These are phyloP conservation scores for Calidris pugnax DNA, from an alignment of 2,113 vertebrate genomes.

Conservation along the genomic window DNA sequence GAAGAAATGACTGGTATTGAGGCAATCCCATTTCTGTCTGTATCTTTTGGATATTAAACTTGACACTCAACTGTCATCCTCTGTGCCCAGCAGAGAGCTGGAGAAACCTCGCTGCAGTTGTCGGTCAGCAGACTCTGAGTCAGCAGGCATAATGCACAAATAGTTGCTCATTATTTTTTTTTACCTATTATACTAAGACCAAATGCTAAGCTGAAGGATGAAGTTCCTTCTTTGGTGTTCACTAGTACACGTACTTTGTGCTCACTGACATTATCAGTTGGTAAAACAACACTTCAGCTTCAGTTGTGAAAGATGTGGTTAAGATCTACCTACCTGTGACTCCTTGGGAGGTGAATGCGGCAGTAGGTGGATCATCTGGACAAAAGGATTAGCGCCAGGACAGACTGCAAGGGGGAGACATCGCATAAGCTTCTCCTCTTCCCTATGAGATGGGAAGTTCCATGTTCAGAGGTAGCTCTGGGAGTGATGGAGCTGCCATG, in stretches of 20 bases:
- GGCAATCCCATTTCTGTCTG: background rate
- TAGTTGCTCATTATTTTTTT: background rate
- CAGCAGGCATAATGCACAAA: background rate
- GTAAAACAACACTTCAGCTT: background rate
- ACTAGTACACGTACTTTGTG: background rate
- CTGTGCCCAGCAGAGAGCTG: background rate
- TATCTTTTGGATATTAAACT: background rate
- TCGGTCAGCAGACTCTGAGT: conserved; percentile 26
- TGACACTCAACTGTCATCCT: conserved; percentile 12
- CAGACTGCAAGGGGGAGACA: background rate
- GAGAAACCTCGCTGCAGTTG: background rate
- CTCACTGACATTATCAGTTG: background rate
- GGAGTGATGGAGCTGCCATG: background rate
- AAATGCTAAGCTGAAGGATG: background rate
- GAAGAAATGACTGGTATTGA: background rate
- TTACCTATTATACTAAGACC: background rate
- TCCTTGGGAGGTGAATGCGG: background rate
- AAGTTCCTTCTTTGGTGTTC: background rate
- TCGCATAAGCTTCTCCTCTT: background rate
- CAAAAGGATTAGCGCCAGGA: background rate
- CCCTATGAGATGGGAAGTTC: background rate
- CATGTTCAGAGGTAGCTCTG: background rate
- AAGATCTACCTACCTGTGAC: background rate
- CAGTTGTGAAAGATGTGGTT: background rate
- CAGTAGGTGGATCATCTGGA: background rate